These are phyloP conservation scores for Cotesia congregata DNA, from an alignment of 2,888 invertebrate genomes.

Conservation along the genomic window DNA sequence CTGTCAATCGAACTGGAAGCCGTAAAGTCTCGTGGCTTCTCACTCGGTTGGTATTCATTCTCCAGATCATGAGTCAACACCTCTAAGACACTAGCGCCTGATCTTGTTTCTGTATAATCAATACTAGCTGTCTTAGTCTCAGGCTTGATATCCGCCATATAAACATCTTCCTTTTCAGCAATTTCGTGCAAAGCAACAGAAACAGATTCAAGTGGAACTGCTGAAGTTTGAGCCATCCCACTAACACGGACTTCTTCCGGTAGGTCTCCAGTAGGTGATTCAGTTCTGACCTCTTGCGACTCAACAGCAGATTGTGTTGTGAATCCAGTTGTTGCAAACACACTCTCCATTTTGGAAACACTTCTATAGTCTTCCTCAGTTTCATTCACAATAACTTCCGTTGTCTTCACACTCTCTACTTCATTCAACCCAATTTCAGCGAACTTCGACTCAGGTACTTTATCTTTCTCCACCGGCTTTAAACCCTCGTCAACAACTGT, in stretches of 20 bases:
- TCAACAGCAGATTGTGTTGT: constrained; percentile 71
- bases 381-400: constrained; percentile 71
- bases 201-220: constrained; percentile 65
- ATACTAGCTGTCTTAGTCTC: constrained; percentile 68
- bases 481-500: constrained; percentile 74
- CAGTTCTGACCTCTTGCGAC: constrained; percentile 71
- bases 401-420: constrained; percentile 71
- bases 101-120: constrained; percentile 62
- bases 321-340: constrained; percentile 70
- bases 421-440: constrained; percentile 69
- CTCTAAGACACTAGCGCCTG: constrained; percentile 63
- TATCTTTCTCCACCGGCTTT: constrained; percentile 67
- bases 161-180: constrained; percentile 71
- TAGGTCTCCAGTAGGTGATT: constrained; percentile 67
- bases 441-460: constrained; percentile 66
- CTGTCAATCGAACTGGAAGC: constrained; percentile 68
- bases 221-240: constrained; percentile 65
- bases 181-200: constrained; percentile 64
- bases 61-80: constrained; percentile 65
- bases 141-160: constrained; percentile 66
- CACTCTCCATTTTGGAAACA: constrained; percentile 64
- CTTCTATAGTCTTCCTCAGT: constrained; percentile 71
- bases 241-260: constrained; percentile 64
- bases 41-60: constrained; percentile 55
- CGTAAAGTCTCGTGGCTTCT: constrained; percentile 58